Evolutionary conservation across 2,113 vertebrate species (phyloP).

Genomic region (Sinocyclocheilus grahami): DNA sequence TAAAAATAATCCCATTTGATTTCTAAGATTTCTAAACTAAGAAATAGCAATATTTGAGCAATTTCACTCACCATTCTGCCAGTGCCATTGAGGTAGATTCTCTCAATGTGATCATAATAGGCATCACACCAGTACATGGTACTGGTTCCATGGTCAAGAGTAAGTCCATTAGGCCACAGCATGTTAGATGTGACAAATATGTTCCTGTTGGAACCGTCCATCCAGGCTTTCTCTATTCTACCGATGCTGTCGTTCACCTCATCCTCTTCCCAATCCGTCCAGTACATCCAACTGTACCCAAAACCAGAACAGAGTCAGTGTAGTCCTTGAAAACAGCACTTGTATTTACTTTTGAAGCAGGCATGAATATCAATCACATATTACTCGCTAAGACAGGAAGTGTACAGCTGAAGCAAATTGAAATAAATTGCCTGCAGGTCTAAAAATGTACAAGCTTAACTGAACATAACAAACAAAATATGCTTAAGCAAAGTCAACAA

Average conservation of each 20-base stretch:
- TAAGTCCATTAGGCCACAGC: constrained; percentile 98
- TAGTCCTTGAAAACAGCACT: neutral
- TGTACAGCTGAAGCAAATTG: constrained; percentile 2
- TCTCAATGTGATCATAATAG: constrained; percentile 98
- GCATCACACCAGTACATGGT: constrained; percentile 99
- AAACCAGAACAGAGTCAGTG: constrained; percentile 18
- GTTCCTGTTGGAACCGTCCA: constrained; percentile 90
- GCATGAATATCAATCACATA: constrained; percentile 3
- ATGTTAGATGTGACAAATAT: constrained; percentile 97
- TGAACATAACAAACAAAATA: constrained; percentile 7
- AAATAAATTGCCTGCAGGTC: neutral
- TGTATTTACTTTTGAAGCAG: neutral
- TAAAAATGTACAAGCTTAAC: neutral
- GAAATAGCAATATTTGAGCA: neutral
- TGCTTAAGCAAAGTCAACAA: neutral
- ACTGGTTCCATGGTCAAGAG: constrained; percentile 84
- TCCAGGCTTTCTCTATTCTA: constrained; percentile 97
- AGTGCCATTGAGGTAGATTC: constrained; percentile 92
- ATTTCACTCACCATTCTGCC: constrained; percentile 85
- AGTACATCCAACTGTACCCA: constrained; percentile 95
- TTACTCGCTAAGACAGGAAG: neutral
- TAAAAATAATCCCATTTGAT: neutral
- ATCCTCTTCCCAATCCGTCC: constrained; percentile 99
- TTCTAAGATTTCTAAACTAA: neutral
- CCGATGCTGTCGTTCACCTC: constrained; percentile 95